Base-by-base conservation (phyloP, 2,888 invertebrate genomes). In the Nowickia ferox region DNA sequence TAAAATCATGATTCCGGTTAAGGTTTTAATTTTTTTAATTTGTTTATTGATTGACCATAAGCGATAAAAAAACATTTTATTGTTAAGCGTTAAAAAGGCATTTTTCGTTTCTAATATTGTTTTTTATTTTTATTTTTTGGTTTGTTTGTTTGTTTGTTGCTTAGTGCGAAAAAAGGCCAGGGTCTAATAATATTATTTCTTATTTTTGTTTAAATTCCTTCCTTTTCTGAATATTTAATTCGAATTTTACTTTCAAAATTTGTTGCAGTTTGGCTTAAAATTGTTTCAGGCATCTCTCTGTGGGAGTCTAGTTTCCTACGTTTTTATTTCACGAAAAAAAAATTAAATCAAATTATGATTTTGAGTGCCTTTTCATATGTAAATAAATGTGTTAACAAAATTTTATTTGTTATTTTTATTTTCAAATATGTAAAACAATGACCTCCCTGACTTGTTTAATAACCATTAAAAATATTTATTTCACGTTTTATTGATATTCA, bases 101-200 rank as follows among this genome's bases (percentile, higher is more conserved):
- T 59, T 83, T 59, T 83, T 66, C 40, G 53, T 46, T 74, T 59
- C 44, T 71, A 40, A 65, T 11, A 30, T 53, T 30, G 2, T 22
- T 6, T 53, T 42, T 72, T 10, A 2, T 22, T 22, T 22, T 2
- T 30, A 6, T 0, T 30, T 30, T 30, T 30, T 30, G 2, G 3
- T 30, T 4, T 2, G 5, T 30, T 4, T 2, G 5, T 30, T 30
- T 30, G 30, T 30, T 30, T 30, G 30, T 72, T 65, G n/a, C 55
- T 74, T 40, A 59, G 46, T 79, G 68, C 40, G 42, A 78, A 85
- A 30, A 85, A 82, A 86, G 82, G 78, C 75, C 85, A 82, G 63
- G 82, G 75, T 75, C 75, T 79, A 40, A 22, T 38, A 74, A 74
- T 11, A 46, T 61, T 69, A n/a, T 69, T 72, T 66, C 51, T 77